These are phyloP conservation scores for Ctenomys sociabilis DNA, from an alignment of 2,113 vertebrate species.

Conservation along the genomic window DNA sequence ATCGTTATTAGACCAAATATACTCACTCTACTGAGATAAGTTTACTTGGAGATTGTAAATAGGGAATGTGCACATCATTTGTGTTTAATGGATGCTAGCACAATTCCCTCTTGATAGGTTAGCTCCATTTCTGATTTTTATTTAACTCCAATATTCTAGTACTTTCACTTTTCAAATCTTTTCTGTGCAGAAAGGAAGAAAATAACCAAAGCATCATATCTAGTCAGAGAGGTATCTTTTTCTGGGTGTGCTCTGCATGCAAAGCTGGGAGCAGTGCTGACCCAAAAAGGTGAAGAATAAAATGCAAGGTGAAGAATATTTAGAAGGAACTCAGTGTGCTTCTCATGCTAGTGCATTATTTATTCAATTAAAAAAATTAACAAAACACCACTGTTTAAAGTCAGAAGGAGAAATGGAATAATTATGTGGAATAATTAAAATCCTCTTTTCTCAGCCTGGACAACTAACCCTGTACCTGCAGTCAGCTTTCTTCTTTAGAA, in stretches of 20 bases:
- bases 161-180: background rate
- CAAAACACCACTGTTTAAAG: slow-evolving; percentile 27
- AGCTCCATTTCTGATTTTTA: background rate
- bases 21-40: slow-evolving; percentile 23
- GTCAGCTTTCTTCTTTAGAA: background rate
- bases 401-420: background rate
- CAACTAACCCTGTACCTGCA: background rate
- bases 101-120: slow-evolving; percentile 37
- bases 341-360: background rate
- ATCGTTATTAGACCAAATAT: slow-evolving; percentile 64
- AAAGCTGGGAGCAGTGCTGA: background rate
- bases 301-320: background rate
- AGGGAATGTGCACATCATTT: background rate
- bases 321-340: background rate
- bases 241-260: background rate
- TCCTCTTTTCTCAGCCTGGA: background rate
- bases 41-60: slow-evolving; percentile 28
- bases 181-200: background rate
- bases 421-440: background rate
- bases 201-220: background rate
- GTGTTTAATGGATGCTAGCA: slow-evolving; percentile 6
- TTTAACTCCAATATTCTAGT: background rate
- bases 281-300: slow-evolving; percentile 48
- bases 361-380: slow-evolving; percentile 42
- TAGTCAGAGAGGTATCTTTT: slow-evolving; percentile 13